These are phyloP conservation scores for Ennomos erosarius DNA, from an alignment of 2,888 invertebrate species.

Conservation along the genomic window DNA sequence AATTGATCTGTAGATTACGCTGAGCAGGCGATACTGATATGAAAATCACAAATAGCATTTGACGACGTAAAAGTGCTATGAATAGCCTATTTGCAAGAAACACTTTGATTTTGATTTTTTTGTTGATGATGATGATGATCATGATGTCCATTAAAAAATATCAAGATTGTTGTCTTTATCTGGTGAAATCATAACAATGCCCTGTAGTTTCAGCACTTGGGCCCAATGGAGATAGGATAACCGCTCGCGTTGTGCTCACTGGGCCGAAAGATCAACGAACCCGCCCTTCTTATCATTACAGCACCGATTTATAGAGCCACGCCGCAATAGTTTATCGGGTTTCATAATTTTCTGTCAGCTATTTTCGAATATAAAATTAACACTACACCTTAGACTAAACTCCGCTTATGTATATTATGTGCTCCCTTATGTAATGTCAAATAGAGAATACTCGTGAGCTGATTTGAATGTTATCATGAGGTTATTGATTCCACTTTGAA, in stretches of 20 bases:
- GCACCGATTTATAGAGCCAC: constrained; percentile 50
- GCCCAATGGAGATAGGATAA: not conserved
- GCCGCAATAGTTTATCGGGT: constrained; percentile 43
- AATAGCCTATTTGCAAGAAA: no score
- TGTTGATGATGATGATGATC: no score
- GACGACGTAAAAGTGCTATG: no score
- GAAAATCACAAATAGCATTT: no score
- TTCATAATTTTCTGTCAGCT: constrained; percentile 46
- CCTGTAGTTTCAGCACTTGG: not conserved
- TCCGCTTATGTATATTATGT: constrained; percentile 34
- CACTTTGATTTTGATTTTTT: no score
- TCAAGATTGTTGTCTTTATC: no score
- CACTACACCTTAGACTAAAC: not conserved
- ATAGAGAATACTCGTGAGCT: constrained; percentile 36
- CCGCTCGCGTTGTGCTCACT: constrained; percentile 36
- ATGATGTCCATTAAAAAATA: no score
- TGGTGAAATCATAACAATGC: no score
- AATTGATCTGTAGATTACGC: no score
- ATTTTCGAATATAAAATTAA: constrained; percentile 35
- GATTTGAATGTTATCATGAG: constrained; percentile 32
- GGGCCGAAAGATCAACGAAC: constrained; percentile 65
- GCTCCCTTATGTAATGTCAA: constrained; percentile 24
- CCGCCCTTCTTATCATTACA: constrained; percentile 48
- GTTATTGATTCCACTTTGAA: constrained; percentile 38
- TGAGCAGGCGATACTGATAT: no score